Conservation (phyloP, 2,113 vertebrate genomes). For the Larimichthys polyactis region DNA sequence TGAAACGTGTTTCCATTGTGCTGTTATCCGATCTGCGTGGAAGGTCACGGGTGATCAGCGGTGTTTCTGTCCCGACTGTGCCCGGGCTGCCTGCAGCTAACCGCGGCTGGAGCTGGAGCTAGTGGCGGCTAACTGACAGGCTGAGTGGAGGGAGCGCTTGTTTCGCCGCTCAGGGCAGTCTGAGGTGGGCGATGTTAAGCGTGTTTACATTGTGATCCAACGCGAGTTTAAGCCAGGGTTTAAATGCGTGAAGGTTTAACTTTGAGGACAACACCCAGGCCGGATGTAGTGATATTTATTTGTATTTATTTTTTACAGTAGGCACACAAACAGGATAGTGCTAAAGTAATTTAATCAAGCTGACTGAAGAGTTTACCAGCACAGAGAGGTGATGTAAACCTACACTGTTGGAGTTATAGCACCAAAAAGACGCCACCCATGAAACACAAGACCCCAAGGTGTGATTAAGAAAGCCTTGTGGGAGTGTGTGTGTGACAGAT, state of each 20-base stretch:
- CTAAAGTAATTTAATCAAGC: background rate
- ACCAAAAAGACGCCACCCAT: constrained; percentile 29
- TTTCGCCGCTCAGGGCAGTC: constrained; percentile 44
- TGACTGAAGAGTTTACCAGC: background rate
- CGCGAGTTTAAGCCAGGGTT: too few species aligned
- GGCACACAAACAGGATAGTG: background rate
- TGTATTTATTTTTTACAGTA: background rate
- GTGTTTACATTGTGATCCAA: constrained; percentile 19
- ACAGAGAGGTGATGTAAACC: background rate
- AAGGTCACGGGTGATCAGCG: background rate
- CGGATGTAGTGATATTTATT: background rate
- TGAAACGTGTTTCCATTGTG: constrained; percentile 28
- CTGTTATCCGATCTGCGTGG: background rate
- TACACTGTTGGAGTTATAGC: background rate
- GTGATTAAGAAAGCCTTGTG: constrained; percentile 58
- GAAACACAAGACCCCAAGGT: constrained; percentile 54
- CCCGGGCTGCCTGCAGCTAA: constrained; percentile 59
- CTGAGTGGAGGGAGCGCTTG: constrained; percentile 60
- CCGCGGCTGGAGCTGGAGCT: constrained; percentile 53
- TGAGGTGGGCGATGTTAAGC: constrained; percentile 38
- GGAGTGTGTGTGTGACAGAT: constrained; percentile 55
- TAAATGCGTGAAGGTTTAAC: background rate
- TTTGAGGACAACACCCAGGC: constrained; percentile 59
- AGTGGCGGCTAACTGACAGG: constrained; percentile 74
- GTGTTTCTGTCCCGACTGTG: constrained; percentile 14